Conservation (phyloP, 2,888 invertebrate species). For the Tachina fera region DNA sequence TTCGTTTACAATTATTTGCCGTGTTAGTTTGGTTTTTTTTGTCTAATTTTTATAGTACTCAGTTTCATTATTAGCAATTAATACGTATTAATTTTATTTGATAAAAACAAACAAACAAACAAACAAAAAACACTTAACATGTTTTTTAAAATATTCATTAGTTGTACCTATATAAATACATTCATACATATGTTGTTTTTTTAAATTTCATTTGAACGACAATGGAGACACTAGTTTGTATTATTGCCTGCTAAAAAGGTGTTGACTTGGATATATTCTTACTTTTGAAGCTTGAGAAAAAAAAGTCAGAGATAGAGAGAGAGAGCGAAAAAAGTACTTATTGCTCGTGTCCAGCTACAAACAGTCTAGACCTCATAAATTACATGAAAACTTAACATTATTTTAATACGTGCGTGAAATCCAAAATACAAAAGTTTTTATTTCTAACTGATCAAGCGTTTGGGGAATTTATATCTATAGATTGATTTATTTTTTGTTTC, state of each 20-base stretch:
- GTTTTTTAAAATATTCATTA: conserved; percentile 48
- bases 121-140: background rate
- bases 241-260: conserved; percentile 42
- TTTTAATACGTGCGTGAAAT: conserved; percentile 63
- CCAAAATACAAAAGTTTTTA: conserved; percentile 13
- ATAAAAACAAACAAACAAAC: background rate
- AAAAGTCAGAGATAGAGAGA: conserved; percentile 5
- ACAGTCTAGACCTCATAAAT: conserved; percentile 71
- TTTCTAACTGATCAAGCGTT: conserved; percentile 55
- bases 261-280: conserved; percentile 54
- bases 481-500: conserved; percentile 4
- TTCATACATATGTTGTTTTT: background rate
- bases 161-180: background rate
- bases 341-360: conserved; percentile 34
- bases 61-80: conserved; percentile 50
- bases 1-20: conserved; percentile 36
- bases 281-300: conserved; percentile 8
- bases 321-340: conserved; percentile 22
- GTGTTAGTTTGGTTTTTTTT: conserved; percentile 8
- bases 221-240: conserved; percentile 32
- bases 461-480: conserved; percentile 41
- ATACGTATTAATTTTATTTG: conserved; percentile 46
- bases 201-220: conserved; percentile 12
- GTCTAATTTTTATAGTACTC: conserved; percentile 41
- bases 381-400: conserved; percentile 67